Percentiles rank a stretch among this genome's conserved stretches.
phyloP scores from a whole-genome alignment of 2,888 invertebrate species.

The Agrilus biguttatus region DNA sequence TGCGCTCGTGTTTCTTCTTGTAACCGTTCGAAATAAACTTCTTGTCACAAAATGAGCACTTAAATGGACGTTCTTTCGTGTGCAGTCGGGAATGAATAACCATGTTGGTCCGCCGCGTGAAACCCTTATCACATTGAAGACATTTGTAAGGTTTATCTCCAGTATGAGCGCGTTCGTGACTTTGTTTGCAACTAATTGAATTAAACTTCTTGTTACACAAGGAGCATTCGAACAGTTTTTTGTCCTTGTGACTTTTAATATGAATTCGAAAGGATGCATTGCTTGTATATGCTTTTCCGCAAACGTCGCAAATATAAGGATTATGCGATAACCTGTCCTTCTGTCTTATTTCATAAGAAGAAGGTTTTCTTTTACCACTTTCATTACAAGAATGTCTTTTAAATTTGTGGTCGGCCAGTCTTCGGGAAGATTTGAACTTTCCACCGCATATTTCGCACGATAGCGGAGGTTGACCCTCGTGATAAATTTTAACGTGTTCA shows the following conservation, averaged over 20 bases:
- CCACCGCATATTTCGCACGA: conserved; percentile 21
- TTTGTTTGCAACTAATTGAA: neutral
- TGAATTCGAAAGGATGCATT: too few relatives aligned
- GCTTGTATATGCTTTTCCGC: too few relatives aligned
- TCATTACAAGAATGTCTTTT: conserved; percentile 18
- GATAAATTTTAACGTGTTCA: conserved; percentile 3
- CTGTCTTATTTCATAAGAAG: too few relatives aligned
- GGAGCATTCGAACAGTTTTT: too few relatives aligned
- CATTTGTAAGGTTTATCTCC: conserved; percentile 21
- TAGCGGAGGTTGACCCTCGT: conserved; percentile 20
- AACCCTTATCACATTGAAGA: conserved; percentile 10
- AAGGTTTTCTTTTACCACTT: too few relatives aligned
- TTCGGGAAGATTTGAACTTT: conserved; percentile 8
- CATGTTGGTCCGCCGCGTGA: conserved; percentile 10
- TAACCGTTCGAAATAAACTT: too few relatives aligned
- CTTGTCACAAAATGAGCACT: too few relatives aligned
- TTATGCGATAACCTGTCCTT: conserved; percentile 12
- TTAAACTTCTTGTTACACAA: too few relatives aligned
- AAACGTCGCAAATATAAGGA: conserved; percentile 10
- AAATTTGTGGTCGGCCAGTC: too few relatives aligned
- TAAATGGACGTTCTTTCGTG: conserved; percentile 21
- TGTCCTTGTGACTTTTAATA: too few relatives aligned
- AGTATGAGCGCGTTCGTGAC: neutral
- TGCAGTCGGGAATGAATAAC: conserved; percentile 7
- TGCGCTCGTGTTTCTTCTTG: too few relatives aligned